Conservation (phyloP, 1,140 invertebrate genomes). For the Heliconius himera region DNA sequence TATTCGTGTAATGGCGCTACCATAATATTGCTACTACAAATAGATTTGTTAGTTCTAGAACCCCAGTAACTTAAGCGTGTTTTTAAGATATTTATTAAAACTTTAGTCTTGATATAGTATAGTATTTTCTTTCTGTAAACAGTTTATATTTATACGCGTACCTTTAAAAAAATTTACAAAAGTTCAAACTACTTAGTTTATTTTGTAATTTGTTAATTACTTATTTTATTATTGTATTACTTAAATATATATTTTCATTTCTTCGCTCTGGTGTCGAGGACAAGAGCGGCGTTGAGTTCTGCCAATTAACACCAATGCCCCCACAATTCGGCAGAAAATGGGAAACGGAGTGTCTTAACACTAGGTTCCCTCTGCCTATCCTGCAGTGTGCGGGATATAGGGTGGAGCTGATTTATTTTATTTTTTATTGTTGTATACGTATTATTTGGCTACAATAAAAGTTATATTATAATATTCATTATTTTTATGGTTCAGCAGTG, state of each 20-base stretch:
- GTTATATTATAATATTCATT: not conserved
- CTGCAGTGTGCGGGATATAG: no score
- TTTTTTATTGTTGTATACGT: not conserved
- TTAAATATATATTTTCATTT: no score
- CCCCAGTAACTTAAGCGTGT: not conserved
- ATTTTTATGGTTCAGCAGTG: not conserved
- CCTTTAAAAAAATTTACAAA: not conserved
- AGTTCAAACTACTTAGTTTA: not conserved
- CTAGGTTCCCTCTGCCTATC: no score
- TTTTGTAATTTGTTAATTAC: not conserved
- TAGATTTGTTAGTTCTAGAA: conserved; percentile 20
- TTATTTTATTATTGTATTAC: not conserved
- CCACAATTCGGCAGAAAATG: no score
- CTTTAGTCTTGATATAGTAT: not conserved
- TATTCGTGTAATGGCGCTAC: conserved; percentile 15
- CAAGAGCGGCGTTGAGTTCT: no score
- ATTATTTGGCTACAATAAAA: not conserved
- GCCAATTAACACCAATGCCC: no score
- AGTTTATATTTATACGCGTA: not conserved
- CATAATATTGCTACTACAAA: conserved; percentile 17
- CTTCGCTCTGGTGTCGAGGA: no score
- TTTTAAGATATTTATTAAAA: not conserved
- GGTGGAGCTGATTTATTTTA: no score
- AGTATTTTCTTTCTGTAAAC: not conserved
- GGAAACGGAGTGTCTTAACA: no score